A percentile compares a stretch with the other conserved stretches of the same genome.
phyloP scores from a whole-genome alignment of 2,113 vertebrate species.

The Gila orcuttii region DNA sequence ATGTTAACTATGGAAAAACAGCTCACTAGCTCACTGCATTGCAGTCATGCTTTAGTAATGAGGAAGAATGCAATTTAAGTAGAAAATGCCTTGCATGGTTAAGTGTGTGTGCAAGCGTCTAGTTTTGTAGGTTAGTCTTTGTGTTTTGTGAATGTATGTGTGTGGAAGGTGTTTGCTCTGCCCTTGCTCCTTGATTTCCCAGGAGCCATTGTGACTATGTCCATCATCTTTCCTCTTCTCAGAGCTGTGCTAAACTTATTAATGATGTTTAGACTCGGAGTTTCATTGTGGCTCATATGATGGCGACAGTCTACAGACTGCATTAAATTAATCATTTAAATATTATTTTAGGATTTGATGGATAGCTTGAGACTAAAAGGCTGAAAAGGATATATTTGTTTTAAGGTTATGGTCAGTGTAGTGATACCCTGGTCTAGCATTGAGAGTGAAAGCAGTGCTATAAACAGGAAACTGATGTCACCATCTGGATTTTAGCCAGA shows the following conservation, averaged over 20 bases:
- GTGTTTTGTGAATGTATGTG: not conserved
- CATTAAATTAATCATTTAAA: conserved; percentile 12
- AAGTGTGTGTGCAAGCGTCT: not conserved
- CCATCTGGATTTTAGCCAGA: conserved; percentile 35
- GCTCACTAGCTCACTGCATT: not conserved
- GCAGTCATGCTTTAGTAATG: conserved; percentile 20
- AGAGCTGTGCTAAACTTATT: not conserved
- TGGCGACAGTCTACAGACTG: not conserved
- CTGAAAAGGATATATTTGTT: not conserved
- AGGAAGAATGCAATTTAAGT: conserved; percentile 9
- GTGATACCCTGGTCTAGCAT: conserved; percentile 21
- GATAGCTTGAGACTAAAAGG: not conserved
- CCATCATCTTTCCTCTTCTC: not conserved
- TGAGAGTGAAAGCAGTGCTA: conserved; percentile 43
- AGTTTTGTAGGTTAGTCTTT: not conserved
- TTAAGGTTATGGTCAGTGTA: conserved; percentile 46
- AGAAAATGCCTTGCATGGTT: not conserved
- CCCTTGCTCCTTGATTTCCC: conserved; percentile 37
- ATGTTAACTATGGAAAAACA: not conserved
- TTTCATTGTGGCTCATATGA: not conserved
- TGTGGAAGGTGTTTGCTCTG: conserved; percentile 15
- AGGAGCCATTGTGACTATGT: conserved; percentile 1
- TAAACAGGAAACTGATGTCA: conserved; percentile 61
- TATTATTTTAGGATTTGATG: conserved; percentile 21
- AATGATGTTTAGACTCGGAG: conserved; percentile 3